Percentiles rank a stretch among this genome's conserved stretches.
Conservation (phyloP, 2,888 invertebrate genomes). For the Philonicus albiceps region DNA sequence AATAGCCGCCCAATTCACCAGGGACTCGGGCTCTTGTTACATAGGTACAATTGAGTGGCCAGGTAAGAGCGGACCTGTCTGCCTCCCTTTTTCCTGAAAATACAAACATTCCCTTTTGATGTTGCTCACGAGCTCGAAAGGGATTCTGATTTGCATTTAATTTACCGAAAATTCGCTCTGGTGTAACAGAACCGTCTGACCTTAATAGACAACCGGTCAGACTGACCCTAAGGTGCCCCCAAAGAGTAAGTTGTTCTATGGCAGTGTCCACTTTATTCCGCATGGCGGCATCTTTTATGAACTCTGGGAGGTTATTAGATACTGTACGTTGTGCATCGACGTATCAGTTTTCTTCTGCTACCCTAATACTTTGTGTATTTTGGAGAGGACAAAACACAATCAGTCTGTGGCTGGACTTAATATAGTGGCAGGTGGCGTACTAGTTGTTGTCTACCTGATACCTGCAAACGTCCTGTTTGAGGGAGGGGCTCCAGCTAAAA, state of each 20-base stretch:
- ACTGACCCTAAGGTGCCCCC: neutral
- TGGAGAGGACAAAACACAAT: neutral
- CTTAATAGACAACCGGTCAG: slow-evolving; percentile 20
- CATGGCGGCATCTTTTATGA: neutral
- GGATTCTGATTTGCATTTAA: slow-evolving; percentile 27
- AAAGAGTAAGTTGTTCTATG: neutral
- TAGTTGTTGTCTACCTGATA: neutral
- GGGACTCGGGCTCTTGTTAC: neutral
- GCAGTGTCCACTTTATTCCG: neutral
- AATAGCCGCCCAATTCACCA: slow-evolving; percentile 1
- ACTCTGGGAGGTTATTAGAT: neutral
- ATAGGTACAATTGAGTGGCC: neutral
- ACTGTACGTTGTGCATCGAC: no score
- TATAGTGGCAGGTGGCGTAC: neutral
- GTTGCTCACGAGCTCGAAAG: slow-evolving; percentile 12
- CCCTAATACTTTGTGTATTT: neutral
- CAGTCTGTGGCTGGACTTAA: neutral
- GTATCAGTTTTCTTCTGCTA: neutral
- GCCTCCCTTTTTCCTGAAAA: neutral
- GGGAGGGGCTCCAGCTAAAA: neutral
- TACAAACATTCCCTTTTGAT: neutral
- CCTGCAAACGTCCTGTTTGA: neutral
- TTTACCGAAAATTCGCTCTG: slow-evolving; percentile 5
- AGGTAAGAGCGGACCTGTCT: neutral
- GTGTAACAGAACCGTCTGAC: slow-evolving; percentile 10